A percentile compares a stretch with the other conserved stretches of the same genome.
These are phyloP conservation scores for Monoplex corrugatus DNA, from an alignment of 2,888 invertebrate genomes.

Conservation along the genomic window DNA sequence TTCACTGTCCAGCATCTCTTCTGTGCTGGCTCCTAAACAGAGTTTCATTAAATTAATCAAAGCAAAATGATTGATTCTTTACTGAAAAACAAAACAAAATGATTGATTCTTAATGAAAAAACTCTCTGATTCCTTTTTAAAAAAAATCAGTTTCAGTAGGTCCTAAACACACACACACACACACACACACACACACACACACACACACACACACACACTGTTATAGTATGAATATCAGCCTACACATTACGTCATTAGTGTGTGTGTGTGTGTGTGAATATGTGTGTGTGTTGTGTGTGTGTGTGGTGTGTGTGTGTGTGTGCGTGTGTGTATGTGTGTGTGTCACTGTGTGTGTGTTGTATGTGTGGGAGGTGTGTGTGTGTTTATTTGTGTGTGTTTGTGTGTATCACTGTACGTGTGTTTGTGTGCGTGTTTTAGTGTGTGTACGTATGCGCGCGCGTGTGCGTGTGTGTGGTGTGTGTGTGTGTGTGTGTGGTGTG, in stretches of 20 bases:
- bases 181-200: background rate
- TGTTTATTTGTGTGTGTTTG: slow-evolving; percentile 22
- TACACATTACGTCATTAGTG: background rate
- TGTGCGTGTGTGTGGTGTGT: too few relatives aligned
- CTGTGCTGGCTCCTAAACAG: slow-evolving; percentile 29
- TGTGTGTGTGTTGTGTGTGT: too few relatives aligned
- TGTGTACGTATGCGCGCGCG: background rate
- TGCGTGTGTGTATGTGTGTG: slow-evolving; percentile 14
- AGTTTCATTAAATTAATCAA: background rate
- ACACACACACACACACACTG: background rate
- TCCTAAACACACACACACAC: background rate
- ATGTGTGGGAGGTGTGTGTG: slow-evolving; percentile 36
- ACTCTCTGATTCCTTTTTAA: background rate
- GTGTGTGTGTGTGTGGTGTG: too few relatives aligned
- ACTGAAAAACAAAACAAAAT: background rate
- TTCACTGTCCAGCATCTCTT: slow-evolving; percentile 76
- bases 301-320: too few relatives aligned
- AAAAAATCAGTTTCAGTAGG: background rate
- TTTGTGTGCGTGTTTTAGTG: background rate
- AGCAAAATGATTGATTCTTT: background rate
- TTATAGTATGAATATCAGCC: background rate
- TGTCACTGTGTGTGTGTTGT: slow-evolving; percentile 35
- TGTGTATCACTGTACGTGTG: background rate
- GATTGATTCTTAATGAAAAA: background rate
- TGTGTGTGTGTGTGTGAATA: too few relatives aligned